Conservation (phyloP, 2,113 vertebrate genomes). For the Oenanthe oenanthe region DNA sequence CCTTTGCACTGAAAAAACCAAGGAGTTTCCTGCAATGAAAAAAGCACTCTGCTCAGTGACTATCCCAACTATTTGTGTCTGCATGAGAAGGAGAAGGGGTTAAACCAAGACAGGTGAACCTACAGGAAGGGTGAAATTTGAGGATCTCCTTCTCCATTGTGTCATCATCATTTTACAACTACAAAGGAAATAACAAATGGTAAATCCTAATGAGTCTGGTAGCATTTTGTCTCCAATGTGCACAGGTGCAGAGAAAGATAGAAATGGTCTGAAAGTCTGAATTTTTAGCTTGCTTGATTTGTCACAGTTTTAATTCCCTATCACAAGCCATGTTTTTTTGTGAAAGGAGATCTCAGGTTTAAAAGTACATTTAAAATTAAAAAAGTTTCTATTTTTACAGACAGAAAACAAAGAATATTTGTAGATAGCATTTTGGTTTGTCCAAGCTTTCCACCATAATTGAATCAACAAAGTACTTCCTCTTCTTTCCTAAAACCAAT, state of each 20-base stretch:
- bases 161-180: not conserved
- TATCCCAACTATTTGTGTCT: not conserved
- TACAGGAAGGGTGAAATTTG: not conserved
- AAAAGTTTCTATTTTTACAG: not conserved
- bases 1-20: not conserved
- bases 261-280: not conserved
- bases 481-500: not conserved
- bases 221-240: not conserved
- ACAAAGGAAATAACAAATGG: not conserved
- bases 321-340: not conserved
- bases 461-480: not conserved
- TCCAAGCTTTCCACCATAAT: not conserved
- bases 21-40: not conserved
- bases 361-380: not conserved
- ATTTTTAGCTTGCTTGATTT: not conserved
- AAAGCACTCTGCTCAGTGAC: not conserved
- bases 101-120: not conserved
- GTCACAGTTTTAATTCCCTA: not conserved
- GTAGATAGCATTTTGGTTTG: not conserved
- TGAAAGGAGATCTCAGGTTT: not conserved
- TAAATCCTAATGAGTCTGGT: not conserved
- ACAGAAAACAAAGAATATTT: not conserved
- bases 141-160: not conserved
- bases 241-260: not conserved
- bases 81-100: not conserved